Conservation (phyloP, 2,888 invertebrate species). For the Lordiphosa fenestrarum region DNA sequence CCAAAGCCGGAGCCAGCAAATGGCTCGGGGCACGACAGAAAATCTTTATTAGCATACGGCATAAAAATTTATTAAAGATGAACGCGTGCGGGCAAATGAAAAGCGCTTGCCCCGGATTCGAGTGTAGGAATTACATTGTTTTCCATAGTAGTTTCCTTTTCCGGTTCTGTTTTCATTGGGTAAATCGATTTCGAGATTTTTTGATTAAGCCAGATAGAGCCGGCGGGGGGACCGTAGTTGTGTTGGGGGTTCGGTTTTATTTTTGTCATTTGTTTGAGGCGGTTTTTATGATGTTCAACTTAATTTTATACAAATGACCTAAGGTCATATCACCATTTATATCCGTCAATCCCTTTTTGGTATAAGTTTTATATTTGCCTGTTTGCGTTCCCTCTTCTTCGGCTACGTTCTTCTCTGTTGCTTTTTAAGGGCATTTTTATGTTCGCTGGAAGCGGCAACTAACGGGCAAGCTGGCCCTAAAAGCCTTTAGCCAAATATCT, state of each 20-base stretch:
- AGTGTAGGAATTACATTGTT: constrained; percentile 35
- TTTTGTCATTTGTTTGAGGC: constrained; percentile 54
- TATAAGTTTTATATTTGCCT: constrained; percentile 72
- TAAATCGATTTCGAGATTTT: constrained; percentile 73
- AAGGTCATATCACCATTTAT: constrained; percentile 75
- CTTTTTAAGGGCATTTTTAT: constrained; percentile 73
- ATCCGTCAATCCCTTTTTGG: constrained; percentile 74
- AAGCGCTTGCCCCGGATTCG: constrained; percentile 18
- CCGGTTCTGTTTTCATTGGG: constrained; percentile 49
- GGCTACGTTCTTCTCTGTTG: constrained; percentile 30
- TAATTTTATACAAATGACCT: constrained; percentile 75
- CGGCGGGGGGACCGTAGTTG: too few species aligned
- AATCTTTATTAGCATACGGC: constrained; percentile 75
- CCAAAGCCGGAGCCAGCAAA: constrained; percentile 32
- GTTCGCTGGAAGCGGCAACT: constrained; percentile 71
- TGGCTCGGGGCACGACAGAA: constrained; percentile 64
- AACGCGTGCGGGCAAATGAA: constrained; percentile 34
- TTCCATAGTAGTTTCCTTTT: constrained; percentile 14
- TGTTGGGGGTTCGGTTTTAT: constrained; percentile 45
- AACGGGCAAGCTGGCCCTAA: constrained; percentile 67
- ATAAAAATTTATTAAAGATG: constrained; percentile 75
- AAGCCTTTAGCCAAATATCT: constrained; percentile 74
- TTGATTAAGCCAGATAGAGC: constrained; percentile 59
- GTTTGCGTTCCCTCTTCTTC: constrained; percentile 34
- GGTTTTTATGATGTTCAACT: constrained; percentile 72